Percentiles rank a stretch among this genome's conserved stretches.
phyloP scores from a whole-genome alignment of 2,888 invertebrate species.

The Geotrupes spiniger region DNA sequence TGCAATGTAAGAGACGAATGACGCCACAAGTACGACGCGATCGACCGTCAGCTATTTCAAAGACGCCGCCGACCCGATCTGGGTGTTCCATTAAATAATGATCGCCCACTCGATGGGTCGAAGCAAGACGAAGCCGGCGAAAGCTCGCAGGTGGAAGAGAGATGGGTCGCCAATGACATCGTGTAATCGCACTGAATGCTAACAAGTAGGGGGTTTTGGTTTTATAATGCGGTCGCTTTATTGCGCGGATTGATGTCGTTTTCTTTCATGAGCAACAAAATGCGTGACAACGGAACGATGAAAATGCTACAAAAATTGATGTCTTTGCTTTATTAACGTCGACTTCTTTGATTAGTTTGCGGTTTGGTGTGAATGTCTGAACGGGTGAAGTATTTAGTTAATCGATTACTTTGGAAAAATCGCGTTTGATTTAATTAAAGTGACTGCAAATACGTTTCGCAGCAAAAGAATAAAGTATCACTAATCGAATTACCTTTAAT shows the following conservation, averaged over 20 bases:
- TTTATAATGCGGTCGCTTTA: slow-evolving; percentile 31
- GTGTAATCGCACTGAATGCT: slow-evolving; percentile 39
- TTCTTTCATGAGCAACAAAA: not conserved
- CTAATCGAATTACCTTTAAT: too few species aligned
- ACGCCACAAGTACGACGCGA: slow-evolving; percentile 40
- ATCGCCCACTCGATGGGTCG: slow-evolving; percentile 40
- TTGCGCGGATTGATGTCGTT: slow-evolving; percentile 9
- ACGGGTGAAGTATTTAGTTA: too few species aligned
- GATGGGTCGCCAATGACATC: slow-evolving; percentile 30
- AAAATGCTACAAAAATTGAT: too few species aligned
- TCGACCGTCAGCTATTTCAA: slow-evolving; percentile 45
- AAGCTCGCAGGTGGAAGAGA: slow-evolving; percentile 17
- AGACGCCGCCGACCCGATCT: slow-evolving; percentile 49
- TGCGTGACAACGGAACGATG: too few species aligned
- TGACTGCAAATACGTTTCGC: too few species aligned
- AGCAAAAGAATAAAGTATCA: too few species aligned
- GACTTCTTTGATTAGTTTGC: too few species aligned
- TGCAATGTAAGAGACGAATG: slow-evolving; percentile 16
- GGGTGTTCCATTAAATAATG: slow-evolving; percentile 49
- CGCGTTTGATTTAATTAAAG: too few species aligned
- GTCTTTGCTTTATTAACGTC: too few species aligned
- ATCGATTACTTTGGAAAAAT: too few species aligned
- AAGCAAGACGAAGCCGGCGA: slow-evolving; percentile 19
- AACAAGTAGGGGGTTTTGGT: slow-evolving; percentile 43
- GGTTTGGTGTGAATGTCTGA: too few species aligned